Percentiles rank a stretch among this genome's conserved stretches.
Conservation (phyloP, 2,888 invertebrate genomes). For the Tiphia femorata region DNA sequence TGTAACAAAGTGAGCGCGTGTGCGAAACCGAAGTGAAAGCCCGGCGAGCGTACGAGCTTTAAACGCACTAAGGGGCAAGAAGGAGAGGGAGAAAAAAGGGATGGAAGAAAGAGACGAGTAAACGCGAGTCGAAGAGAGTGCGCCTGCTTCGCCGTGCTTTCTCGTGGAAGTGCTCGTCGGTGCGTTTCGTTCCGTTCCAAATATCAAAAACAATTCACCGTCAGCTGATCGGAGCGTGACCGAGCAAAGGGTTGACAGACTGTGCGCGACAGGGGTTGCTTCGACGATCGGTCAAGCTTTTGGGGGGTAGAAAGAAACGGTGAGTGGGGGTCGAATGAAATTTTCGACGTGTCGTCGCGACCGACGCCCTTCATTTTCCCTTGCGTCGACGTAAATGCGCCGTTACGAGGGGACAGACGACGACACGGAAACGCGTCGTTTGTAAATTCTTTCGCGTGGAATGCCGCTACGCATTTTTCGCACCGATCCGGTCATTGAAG, state of each 20-base stretch:
- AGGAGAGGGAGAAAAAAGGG: conserved; percentile 5
- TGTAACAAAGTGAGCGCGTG: background rate
- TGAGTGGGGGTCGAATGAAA: background rate
- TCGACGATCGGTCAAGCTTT: background rate
- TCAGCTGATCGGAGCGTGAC: conserved; percentile 35
- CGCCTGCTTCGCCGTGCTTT: conserved; percentile 14
- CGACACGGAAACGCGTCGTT: no score
- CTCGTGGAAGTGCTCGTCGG: conserved; percentile 32
- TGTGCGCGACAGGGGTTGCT: conserved; percentile 7
- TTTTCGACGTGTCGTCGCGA: background rate
- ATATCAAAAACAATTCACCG: conserved; percentile 59
- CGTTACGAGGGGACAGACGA: no score
- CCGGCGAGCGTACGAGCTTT: background rate
- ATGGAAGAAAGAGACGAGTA: background rate
- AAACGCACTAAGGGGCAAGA: background rate
- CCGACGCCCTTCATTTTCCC: no score
- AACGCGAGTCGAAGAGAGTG: no score
- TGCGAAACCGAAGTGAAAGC: background rate
- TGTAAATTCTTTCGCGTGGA: no score
- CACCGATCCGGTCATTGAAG: no score
- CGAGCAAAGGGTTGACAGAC: conserved; percentile 44
- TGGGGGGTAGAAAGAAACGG: background rate
- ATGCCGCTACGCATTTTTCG: no score
- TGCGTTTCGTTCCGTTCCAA: conserved; percentile 55
- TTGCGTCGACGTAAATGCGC: no score